A percentile compares a stretch with the other conserved stretches of the same genome.
Evolutionary conservation across 2,888 invertebrate species (phyloP).

Genomic region (Hirtodrosophila cameraria): DNA sequence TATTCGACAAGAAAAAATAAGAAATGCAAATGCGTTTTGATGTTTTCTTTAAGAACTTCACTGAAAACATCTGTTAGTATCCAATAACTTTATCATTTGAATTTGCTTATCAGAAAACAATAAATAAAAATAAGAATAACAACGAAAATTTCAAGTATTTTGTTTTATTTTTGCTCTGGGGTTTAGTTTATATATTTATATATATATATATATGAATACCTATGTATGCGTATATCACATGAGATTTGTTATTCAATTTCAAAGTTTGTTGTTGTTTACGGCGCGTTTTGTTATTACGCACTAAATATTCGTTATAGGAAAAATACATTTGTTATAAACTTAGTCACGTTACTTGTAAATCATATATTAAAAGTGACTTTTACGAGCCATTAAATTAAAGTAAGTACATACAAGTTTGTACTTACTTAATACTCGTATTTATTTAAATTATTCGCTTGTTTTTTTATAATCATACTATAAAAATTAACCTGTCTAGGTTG

Average conservation of each 20-base stretch:
- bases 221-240: constrained; percentile 27
- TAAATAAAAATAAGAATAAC: constrained; percentile 3
- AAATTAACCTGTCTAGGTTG: constrained; percentile 6
- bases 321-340: constrained; percentile 42
- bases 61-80: not conserved
- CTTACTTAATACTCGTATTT: not conserved
- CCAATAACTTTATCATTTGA: constrained; percentile 13
- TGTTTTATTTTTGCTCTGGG: constrained; percentile 14
- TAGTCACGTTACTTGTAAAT: constrained; percentile 37
- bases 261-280: constrained; percentile 20
- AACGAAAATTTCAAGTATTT: constrained; percentile 5
- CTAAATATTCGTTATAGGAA: constrained; percentile 39
- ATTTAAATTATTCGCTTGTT: constrained; percentile 12
- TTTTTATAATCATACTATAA: too few relatives aligned
- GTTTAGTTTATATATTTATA: constrained; percentile 1
- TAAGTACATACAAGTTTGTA: too few relatives aligned
- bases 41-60: constrained; percentile 3
- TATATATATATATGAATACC: constrained; percentile 16
- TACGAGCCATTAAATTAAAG: constrained; percentile 9
- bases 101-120: constrained; percentile 13
- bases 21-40: constrained; percentile 7
- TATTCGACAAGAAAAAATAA: not conserved
- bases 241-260: constrained; percentile 48
- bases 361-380: constrained; percentile 24
- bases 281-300: constrained; percentile 51